Evolutionary conservation across 2,113 vertebrate species (phyloP).

Genomic region (Thunnus maccoyii): DNA sequence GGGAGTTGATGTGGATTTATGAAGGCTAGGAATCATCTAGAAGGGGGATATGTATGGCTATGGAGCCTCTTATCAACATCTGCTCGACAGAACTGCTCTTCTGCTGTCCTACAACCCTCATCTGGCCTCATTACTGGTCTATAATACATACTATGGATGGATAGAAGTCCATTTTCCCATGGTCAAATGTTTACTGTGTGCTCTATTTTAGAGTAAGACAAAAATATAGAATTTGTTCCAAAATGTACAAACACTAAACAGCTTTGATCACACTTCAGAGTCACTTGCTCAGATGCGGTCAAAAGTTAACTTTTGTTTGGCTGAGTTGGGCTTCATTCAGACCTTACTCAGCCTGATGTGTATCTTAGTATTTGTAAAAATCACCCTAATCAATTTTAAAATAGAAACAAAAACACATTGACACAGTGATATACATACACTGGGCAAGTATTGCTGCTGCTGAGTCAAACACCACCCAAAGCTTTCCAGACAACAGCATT

Average conservation of each 20-base stretch:
- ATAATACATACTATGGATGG: slow-evolving; percentile 8
- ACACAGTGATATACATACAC: background rate
- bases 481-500: slow-evolving; percentile 11
- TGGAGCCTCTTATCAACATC: slow-evolving; percentile 62
- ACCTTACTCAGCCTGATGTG: background rate
- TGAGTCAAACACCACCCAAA: slow-evolving; percentile 9
- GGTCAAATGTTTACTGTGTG: slow-evolving; percentile 13
- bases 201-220: slow-evolving; percentile 9
- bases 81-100: slow-evolving; percentile 52
- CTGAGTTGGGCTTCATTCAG: too few species aligned
- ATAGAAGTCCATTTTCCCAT: slow-evolving; percentile 13
- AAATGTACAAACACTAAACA: too few species aligned
- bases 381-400: background rate
- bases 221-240: background rate
- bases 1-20: slow-evolving; percentile 70
- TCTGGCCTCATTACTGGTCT: slow-evolving; percentile 44
- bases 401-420: background rate
- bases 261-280: background rate
- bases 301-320: background rate
- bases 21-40: slow-evolving; percentile 46
- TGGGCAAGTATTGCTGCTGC: slow-evolving; percentile 24
- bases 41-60: slow-evolving; percentile 39
- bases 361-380: background rate
- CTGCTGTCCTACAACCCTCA: slow-evolving; percentile 18
- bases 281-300: background rate